Base-by-base conservation (phyloP, 23 tunicate genomes). In the Styela clava region DNA sequence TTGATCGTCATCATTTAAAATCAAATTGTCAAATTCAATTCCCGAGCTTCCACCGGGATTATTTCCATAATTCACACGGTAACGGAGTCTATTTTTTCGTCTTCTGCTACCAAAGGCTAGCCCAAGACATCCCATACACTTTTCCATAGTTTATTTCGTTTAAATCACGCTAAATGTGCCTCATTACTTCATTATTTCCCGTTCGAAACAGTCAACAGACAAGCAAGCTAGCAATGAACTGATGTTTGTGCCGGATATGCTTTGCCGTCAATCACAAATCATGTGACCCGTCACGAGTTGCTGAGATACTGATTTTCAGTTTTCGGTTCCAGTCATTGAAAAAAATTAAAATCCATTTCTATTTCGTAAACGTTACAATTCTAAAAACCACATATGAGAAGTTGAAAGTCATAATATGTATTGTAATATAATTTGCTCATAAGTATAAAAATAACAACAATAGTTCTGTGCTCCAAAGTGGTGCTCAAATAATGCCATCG, bases 1-100 rank as follows among this genome's bases (percentile, higher is more conserved):
- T 69, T 78, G 85, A 30, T 83, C 63, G 28, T 34, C 79, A 61
- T 91, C 97, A 68, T 85, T 86, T 24, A 91, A 73, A 64, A 91
- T 82, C 2, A 91, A 74, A 63, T 91, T 91, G 67, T 91, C 89
- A 82, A 91, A 91, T 78, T 91, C 97, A 63, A 91, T 88, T 22
- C 97, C 97, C 68, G 70, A 63, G 65, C 82, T 78, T 52, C 35
- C 37, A 12, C 74, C 73, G 31, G 69, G 79, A 23, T 83, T 86
- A 82, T 86, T 87, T 70, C 81, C 84, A 74, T 91, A 91, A 31
- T 91, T 91, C 7, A 91, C 87, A 63, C 83, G 51, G 56, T 91
- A 83, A 35, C 74, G 61, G 72, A 91, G 64, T n/a, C 97, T 82
- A 56, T 84, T 83, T 61, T 68, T 79, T 2, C 89, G 74, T 34